Evolutionary conservation across 2,797 vertebrate species (phyloP).

Genomic region (Carapus acus): DNA sequence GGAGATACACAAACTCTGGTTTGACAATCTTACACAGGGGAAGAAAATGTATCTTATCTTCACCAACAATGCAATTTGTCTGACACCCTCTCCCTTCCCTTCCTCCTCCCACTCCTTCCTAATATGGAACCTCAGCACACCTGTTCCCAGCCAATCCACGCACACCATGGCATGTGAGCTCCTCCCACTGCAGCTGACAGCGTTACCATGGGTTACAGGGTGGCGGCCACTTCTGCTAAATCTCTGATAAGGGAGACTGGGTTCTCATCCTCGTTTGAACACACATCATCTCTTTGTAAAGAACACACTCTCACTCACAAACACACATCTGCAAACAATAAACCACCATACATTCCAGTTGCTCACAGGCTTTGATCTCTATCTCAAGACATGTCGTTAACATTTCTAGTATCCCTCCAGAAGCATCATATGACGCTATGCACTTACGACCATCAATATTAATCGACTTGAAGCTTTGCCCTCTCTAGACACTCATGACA

Average conservation of each 20-base stretch:
- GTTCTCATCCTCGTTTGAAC: conserved; percentile 14
- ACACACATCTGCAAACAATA: background rate
- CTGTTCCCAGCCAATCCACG: conserved; percentile 66
- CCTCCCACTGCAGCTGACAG: conserved; percentile 70
- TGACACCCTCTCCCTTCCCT: conserved; percentile 10
- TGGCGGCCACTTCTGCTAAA: conserved; percentile 52
- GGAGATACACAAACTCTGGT: no score
- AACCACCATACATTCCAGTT: no score
- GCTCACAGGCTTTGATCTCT: no score
- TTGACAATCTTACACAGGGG: no score
- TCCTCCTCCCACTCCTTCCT: conserved; percentile 43
- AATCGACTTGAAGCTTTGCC: background rate
- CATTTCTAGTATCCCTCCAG: no score
- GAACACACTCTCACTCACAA: background rate
- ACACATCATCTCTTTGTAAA: no score
- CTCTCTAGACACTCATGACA: conserved; percentile 6
- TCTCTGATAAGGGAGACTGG: conserved; percentile 30
- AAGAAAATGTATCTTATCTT: background rate
- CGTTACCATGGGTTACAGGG: conserved; percentile 72
- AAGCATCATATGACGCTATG: background rate
- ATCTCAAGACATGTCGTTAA: no score
- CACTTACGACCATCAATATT: background rate
- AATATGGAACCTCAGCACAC: conserved; percentile 69
- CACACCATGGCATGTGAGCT: conserved; percentile 23
- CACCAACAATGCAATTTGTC: background rate